Evolutionary conservation across 92 coral and sea anemone genomes (phyloP), one percentile per base, ranked within the genome.

Genomic region (Metridium senile): DNA sequence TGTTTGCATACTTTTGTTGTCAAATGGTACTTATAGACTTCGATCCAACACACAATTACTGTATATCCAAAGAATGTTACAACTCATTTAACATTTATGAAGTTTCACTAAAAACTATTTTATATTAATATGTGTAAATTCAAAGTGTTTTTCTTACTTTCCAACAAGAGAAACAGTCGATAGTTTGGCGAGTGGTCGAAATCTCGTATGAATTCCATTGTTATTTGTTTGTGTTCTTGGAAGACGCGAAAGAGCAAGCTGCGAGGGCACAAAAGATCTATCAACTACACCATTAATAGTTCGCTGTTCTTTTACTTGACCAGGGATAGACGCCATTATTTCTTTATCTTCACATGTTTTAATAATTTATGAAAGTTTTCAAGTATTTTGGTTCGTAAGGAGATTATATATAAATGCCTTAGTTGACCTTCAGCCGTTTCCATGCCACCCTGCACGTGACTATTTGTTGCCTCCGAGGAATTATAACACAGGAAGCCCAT

Each of bases 121-220:
- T 39, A 6, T 39, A n/a, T n/a, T n/a, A n/a, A n/a, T n/a, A n/a
- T n/a, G n/a, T n/a, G n/a, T n/a, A n/a, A n/a, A n/a, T n/a, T n/a
- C n/a, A n/a, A n/a, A n/a, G 49, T 13, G 6, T 6, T 23, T 51
- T 20, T 75, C 90, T 62, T 81, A 90, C 94, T 91, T 80, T 58
- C 91, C 91, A 33, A 88, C 90, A 22, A 90, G 74, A 64, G 91
- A 87, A 59, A 90, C 91, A 47, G 91, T 90, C 17, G 91, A 66
- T 35, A 90, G 58, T 73, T 82, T 84, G 11, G 85, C 94, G 26
- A 86, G 87, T 33, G 74, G 58, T 73, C 84, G 62, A 51, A 78
- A 52, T 26, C 77, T 58, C 29, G 62, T 32, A 18, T 43, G 43
- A 30, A 53, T 32, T 18, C 65, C 63, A 30, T 53, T 68, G 56